A percentile compares a stretch with the other conserved stretches of the same genome.
Evolutionary conservation across 2,797 vertebrate species (phyloP).

Genomic region (Sarcophilus harrisii): DNA sequence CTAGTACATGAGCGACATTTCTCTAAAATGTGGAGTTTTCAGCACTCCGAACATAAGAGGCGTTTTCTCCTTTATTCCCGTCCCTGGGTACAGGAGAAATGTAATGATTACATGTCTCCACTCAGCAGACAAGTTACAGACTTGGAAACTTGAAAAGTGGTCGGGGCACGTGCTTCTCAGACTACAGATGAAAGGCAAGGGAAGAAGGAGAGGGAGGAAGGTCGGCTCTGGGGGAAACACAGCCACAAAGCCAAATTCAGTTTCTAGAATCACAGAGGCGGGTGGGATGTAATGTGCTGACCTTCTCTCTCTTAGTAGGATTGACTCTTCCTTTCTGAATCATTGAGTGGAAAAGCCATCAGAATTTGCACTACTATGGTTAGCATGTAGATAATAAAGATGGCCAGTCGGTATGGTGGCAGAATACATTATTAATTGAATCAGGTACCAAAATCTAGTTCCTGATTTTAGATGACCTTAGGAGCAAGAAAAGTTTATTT

Average conservation of each 20-base stretch:
- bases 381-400: background rate
- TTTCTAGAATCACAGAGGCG: accelerated
- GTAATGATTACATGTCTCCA: background rate
- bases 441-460: background rate
- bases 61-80: background rate
- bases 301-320: background rate
- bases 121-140: background rate
- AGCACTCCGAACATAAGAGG: background rate
- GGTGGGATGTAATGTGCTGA: accelerated
- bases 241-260: background rate
- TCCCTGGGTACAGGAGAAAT: background rate
- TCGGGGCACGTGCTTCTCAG: background rate
- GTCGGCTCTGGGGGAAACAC: background rate
- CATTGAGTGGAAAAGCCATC: background rate
- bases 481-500: background rate
- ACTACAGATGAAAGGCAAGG: background rate
- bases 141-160: background rate
- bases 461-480: background rate
- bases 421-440: background rate
- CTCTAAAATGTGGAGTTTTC: slow-evolving; percentile 11
- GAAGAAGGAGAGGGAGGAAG: background rate
- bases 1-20: background rate
- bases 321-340: slow-evolving; percentile 2
- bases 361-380: accelerated
- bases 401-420: background rate